phyloP scores from a whole-genome alignment of 2,888 invertebrate genomes.

The Hypolimnas misippus region DNA sequence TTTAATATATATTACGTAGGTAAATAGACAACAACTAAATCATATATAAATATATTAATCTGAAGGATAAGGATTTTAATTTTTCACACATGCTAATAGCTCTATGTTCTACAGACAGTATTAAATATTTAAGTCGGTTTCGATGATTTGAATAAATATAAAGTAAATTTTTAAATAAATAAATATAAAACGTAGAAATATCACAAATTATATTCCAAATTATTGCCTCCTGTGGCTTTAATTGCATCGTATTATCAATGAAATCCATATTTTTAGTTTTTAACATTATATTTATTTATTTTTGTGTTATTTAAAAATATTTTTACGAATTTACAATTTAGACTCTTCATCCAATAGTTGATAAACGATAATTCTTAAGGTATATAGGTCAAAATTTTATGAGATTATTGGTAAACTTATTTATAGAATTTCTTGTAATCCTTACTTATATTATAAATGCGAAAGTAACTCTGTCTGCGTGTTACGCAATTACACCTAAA shows the following conservation, averaged over 20 bases:
- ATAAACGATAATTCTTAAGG: no score
- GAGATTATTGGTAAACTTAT: no score
- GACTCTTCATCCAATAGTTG: no score
- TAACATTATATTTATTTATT: no score
- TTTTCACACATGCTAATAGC: slow-evolving; percentile 1
- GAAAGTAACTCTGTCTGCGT: no score
- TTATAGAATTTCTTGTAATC: no score
- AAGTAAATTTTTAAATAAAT: background rate
- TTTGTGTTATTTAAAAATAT: no score
- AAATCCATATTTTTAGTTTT: no score
- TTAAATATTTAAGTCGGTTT: background rate
- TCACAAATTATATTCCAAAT: background rate
- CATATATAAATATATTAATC: background rate
- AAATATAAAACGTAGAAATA: background rate
- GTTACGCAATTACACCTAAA: no score
- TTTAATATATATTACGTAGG: background rate
- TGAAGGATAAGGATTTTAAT: background rate
- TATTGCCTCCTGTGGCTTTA: background rate
- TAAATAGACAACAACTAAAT: background rate
- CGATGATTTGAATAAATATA: background rate
- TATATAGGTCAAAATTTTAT: no score
- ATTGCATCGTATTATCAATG: background rate
- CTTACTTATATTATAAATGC: no score
- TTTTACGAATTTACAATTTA: no score
- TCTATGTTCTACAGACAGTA: background rate